phyloP scores from a whole-genome alignment of 2,113 vertebrate genomes.

The Euleptes europaea region DNA sequence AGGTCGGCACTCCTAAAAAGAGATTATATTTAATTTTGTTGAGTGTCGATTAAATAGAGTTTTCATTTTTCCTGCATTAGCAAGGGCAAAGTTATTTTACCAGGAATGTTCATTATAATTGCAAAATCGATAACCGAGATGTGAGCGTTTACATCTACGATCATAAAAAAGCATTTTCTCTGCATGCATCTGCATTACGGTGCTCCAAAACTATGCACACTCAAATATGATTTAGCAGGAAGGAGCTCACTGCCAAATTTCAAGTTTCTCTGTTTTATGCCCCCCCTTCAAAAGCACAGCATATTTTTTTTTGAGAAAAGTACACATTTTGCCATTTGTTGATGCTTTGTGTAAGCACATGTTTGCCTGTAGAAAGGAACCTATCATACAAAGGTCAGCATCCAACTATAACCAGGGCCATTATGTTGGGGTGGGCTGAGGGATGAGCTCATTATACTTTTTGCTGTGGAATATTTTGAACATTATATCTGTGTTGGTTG shows the following conservation, averaged over 20 bases:
- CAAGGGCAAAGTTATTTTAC: conserved; percentile 64
- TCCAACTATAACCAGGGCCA: background rate
- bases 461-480: too few species aligned
- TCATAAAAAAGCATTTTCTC: conserved; percentile 58
- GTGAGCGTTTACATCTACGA: conserved; percentile 69
- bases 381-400: background rate
- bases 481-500: too few species aligned
- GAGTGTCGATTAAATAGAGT: conserved; percentile 57
- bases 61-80: conserved; percentile 56
- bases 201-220: conserved; percentile 51
- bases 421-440: background rate
- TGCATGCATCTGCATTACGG: conserved; percentile 36
- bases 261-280: background rate
- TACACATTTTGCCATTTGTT: background rate
- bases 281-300: conserved; percentile 3
- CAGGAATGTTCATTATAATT: conserved; percentile 50
- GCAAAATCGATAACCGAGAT: conserved; percentile 68
- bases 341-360: background rate
- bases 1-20: background rate
- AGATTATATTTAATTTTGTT: conserved; percentile 68
- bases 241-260: conserved; percentile 32
- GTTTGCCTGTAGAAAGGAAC: background rate
- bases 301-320: background rate
- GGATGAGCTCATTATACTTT: too few species aligned
- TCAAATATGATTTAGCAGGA: conserved; percentile 57